A percentile compares a stretch with the other conserved stretches of the same genome.
phyloP scores from a whole-genome alignment of 2,113 vertebrate genomes.

The Rhinogobius similis region DNA sequence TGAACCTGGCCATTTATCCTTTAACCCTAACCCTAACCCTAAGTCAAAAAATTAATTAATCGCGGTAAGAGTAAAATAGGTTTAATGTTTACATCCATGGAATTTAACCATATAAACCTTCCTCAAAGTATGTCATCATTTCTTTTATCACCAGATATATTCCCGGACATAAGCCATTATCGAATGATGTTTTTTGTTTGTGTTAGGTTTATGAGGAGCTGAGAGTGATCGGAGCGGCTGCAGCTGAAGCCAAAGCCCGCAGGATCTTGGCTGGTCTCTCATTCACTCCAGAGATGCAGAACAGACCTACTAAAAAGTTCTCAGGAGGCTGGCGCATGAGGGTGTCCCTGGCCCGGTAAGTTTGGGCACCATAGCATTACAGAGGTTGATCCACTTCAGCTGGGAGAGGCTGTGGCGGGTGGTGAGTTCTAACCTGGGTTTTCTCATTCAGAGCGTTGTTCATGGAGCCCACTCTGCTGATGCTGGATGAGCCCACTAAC shows the following conservation, averaged over 20 bases:
- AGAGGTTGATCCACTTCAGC: too few species aligned
- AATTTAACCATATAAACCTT: too few species aligned
- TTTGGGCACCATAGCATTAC: not conserved
- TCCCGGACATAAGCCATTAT: not conserved
- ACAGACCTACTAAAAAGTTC: constrained; percentile 89
- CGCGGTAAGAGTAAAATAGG: too few species aligned
- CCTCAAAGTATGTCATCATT: too few species aligned
- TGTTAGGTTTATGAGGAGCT: constrained; percentile 89
- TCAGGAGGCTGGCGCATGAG: constrained; percentile 95
- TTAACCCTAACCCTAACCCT: too few species aligned
- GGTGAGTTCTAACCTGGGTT: not conserved
- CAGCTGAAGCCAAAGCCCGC: constrained; percentile 89
- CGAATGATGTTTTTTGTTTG: not conserved
- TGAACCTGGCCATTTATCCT: too few species aligned
- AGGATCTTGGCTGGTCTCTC: constrained; percentile 89
- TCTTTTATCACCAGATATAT: not conserved
- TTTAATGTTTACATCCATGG: too few species aligned
- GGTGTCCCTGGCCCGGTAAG: constrained; percentile 88
- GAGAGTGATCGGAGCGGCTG: constrained; percentile 84
- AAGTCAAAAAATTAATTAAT: too few species aligned
- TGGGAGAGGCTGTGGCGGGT: not conserved
- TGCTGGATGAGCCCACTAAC: constrained; percentile 95
- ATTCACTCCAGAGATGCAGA: constrained; percentile 93
- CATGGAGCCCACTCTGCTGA: constrained; percentile 91
- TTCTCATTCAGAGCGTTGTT: constrained; percentile 83